Conservation (phyloP, 2,113 vertebrate genomes). For the Spermophilus dauricus region DNA sequence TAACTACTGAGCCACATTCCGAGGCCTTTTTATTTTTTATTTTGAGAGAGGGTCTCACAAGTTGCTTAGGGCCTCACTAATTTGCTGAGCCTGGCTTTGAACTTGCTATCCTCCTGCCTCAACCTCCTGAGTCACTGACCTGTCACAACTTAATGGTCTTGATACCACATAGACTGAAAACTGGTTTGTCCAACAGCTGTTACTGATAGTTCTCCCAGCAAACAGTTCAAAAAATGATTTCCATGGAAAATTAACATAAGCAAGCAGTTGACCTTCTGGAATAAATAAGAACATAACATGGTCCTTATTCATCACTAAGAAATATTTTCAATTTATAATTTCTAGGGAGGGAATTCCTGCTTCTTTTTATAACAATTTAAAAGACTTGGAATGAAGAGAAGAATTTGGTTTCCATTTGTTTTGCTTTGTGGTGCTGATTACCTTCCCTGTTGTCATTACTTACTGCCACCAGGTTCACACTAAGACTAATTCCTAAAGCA, state of each 20-base stretch:
- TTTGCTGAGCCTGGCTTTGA: too few relatives aligned
- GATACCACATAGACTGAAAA: slow-evolving; percentile 29
- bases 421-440: slow-evolving; percentile 21
- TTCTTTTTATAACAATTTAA: neutral
- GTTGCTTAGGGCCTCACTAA: too few relatives aligned
- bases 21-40: too few relatives aligned
- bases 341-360: neutral
- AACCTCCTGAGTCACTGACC: too few relatives aligned
- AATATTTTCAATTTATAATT: slow-evolving; percentile 14
- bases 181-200: neutral
- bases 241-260: neutral
- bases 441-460: neutral
- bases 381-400: neutral
- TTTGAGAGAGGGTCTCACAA: too few relatives aligned
- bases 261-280: neutral
- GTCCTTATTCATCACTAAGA: neutral
- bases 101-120: too few relatives aligned
- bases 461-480: neutral
- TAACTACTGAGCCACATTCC: too few relatives aligned
- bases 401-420: neutral
- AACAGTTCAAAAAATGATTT: slow-evolving; percentile 26
- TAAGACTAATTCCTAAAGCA: neutral
- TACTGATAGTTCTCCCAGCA: slow-evolving; percentile 6
- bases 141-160: slow-evolving; percentile 46
- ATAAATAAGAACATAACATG: neutral